Evolutionary conservation across 2,888 invertebrate genomes (phyloP), one percentile per base, ranked within the genome.

Genomic region (Sarcophaga caerulescens): DNA sequence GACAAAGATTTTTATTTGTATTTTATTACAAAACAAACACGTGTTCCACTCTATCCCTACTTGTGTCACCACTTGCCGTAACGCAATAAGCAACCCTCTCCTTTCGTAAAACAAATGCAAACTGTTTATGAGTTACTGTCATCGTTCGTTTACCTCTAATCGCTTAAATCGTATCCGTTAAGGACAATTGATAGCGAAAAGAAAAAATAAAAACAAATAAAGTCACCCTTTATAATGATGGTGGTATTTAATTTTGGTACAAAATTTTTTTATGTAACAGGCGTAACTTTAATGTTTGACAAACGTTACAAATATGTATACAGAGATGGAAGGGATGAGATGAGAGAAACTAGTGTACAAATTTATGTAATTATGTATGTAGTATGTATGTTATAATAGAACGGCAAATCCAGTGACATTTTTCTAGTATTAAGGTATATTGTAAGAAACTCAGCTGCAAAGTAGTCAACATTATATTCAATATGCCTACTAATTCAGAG

Each of bases 11-110:
- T 85, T 77, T 74, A 60, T 76, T 19, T 73, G 87, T 69, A 47
- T 78, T 90, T 93, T 91, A 92, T 92, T 92, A 89, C 89, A 90
- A 91, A 90, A 88, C 89, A 92, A 92, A 89, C 92, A 92, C 92
- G 92, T 92, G 92, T 92, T 92, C 91, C 8, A 73, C 87, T 2
- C 14, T 23, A 70, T 75, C 75, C 82, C 79, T 80, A 78, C 82
- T 44, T 62, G 19, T 52, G 35, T 57, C 19, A 25, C 5, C n/a
- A 12, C 12, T 75, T 62, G 52, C 17, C 52, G 52, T 17, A 52
- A 17, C 4, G 17, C 17, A 17, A 17, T 52, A 14, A 60, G 21
- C 84, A 65, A 76, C 84, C 79, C 84, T 52, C 75, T 17, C 3
- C 35, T 77, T 71, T 23, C 17, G 3, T 23, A 35, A 35, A 35